Evolutionary conservation across 2,113 vertebrate species (phyloP).

Genomic region (Mirza zaza): DNA sequence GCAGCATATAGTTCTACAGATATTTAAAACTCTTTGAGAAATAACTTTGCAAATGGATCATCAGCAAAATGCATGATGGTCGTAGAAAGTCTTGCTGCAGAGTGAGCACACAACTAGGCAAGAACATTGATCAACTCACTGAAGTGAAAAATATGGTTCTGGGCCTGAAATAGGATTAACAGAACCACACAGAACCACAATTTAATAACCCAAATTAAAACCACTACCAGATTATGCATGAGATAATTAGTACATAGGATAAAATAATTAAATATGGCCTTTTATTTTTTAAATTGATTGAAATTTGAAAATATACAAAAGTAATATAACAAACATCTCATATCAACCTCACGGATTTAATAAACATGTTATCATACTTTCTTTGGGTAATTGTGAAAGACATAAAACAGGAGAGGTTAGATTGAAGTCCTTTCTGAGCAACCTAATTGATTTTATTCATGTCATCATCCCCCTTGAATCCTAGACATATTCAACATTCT

Average conservation of each 20-base stretch:
- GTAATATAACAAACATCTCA: background rate
- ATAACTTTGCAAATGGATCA: background rate
- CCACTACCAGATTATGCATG: background rate
- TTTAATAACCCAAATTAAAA: background rate
- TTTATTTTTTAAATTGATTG: background rate
- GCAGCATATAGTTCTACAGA: background rate
- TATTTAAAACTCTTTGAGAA: background rate
- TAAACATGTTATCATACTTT: background rate
- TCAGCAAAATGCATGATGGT: background rate
- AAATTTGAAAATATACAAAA: constrained; percentile 19
- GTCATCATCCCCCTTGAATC: too few species aligned
- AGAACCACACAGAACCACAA: constrained; percentile 1
- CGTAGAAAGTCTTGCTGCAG: background rate
- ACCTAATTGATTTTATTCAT: background rate
- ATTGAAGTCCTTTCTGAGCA: background rate
- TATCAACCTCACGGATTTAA: background rate
- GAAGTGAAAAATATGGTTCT: background rate
- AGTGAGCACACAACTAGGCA: background rate
- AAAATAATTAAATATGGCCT: background rate
- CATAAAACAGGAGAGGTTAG: background rate
- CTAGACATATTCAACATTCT: background rate
- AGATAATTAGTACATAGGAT: background rate
- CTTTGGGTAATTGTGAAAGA: constrained; percentile 9
- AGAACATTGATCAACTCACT: background rate
- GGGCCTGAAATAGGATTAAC: background rate